Evolutionary conservation across 2,888 invertebrate species (phyloP), one percentile per base, ranked within the genome.

Genomic region (Cerastis leucographa): DNA sequence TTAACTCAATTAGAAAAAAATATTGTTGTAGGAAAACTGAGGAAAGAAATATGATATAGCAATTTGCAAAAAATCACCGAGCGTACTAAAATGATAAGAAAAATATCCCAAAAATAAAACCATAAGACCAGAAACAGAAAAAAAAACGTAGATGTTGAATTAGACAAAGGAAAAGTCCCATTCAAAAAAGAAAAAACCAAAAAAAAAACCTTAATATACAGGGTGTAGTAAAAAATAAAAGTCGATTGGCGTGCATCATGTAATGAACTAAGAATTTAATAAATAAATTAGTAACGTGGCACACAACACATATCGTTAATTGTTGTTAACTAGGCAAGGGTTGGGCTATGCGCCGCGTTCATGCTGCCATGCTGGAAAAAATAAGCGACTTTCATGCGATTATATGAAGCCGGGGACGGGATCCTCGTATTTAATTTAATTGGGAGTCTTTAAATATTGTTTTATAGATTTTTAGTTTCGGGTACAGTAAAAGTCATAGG

Each of bases 291-390:
- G 90, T 90, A 81, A 86, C 70, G 86, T 88, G 77, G 89, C 92
- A 93, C 91, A 93, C 91, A 93, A 92, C 88, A 91, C 80, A 90
- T 74, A 89, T 82, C 89, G 90, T 93, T 94, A 93, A 90, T 87
- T 65, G 40, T 74, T 49, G 81, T 78, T 81, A 78, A 64, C 54
- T 59, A 91, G 90, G 89, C 89, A 90, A 91, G 91, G 90, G 85
- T 87, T 89, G 87, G 91, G 90, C 89, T 92, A 95, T 89, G 94
- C 93, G 94, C 93, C 92, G 91, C 90, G 92, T 79, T 95, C 95
- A 94, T 94, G 94, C 94, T 93, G 94, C 95, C 95, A 95, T 95
- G 96, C 96, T 96, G 96, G 88, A 95, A 96, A 90, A 93, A 90
- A 93, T 91, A 86, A 89, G 91, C 88, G 76, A 90, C 89, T 90